Evolutionary conservation across 2,113 vertebrate species (phyloP), one percentile per base, ranked within the genome.

Genomic region (Mionectes macconnelli): DNA sequence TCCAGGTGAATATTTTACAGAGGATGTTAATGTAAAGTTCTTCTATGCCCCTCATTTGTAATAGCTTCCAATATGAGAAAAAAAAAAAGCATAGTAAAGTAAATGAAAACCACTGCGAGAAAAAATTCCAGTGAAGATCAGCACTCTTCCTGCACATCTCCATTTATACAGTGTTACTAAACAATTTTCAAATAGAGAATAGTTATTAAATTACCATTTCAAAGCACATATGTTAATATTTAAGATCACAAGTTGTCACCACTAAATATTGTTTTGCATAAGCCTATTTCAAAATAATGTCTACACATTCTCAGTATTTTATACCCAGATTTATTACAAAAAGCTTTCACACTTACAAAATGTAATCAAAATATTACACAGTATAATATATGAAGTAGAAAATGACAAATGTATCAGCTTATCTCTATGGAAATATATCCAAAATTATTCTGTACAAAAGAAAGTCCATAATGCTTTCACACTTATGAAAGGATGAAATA

Each of bases 161-260:
- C 68, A 24, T 80, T 86, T 76, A 81, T 83, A 79, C 13, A 84
- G 14, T 81, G 53, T 84, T 74, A 60, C 40, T 33, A 74, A 90
- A 84, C 31, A 73, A 64, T 39, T 87, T 82, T 31, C 40, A 70
- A 74, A 84, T n/a, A 60, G 12, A 44, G 8, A 95, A 55, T 49
- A 31, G 16, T 45, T 87, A 55, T 66, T 78, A 78, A 84, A 84
- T 84, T 87, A 52, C 4, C 17, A 84, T 69, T 93, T 94, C 33
- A 84, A 84, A 73, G 21, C 68, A 89, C 67, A 60, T n/a, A 78
- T 78, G 50, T 57, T 83, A 93, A 69, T 82, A 90, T 77, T 96
- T 87, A 69, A 30, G 27, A 62, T 74, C 35, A 68, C 11, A 47
- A 77, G 18, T 74, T 84, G 40, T 87, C 68, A 66, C 59, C 27